Conservation (phyloP, 2,113 vertebrate species). For the Mellivora capensis region DNA sequence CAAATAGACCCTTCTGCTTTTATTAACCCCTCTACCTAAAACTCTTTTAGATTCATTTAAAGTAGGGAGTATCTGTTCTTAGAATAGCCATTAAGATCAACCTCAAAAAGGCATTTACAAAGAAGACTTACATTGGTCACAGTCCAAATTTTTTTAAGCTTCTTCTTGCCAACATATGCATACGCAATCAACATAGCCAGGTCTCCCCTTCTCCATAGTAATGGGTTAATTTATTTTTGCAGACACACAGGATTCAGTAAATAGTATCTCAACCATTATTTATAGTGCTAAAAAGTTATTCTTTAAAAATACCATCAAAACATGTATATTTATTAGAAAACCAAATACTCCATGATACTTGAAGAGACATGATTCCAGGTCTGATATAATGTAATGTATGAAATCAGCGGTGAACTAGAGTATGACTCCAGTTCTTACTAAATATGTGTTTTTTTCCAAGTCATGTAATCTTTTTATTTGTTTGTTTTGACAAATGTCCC, state of each 20-base stretch:
- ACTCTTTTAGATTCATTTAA: not conserved
- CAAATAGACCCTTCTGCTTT: not conserved
- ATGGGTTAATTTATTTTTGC: not conserved
- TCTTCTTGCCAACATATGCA: not conserved
- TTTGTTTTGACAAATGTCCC: not conserved
- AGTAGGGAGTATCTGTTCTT: not conserved
- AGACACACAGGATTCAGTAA: not conserved
- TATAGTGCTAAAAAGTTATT: not conserved
- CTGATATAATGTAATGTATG: not conserved
- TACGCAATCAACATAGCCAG: not conserved
- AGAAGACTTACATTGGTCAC: not conserved
- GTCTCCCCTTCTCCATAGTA: conserved; percentile 19
- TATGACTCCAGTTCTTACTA: not conserved
- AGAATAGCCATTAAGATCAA: not conserved
- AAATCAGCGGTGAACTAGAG: not conserved
- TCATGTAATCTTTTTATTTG: not conserved
- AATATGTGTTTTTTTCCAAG: not conserved
- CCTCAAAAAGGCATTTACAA: conserved; percentile 1
- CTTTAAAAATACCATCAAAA: not conserved
- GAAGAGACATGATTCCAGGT: not conserved
- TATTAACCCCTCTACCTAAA: not conserved
- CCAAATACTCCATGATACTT: not conserved
- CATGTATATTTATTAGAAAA: not conserved
- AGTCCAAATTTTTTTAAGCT: not conserved
- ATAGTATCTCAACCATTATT: not conserved